Evolutionary conservation across 1,140 invertebrate genomes (phyloP), one percentile per base, ranked within the genome.

Genomic region (Pseudoatta argentina): DNA sequence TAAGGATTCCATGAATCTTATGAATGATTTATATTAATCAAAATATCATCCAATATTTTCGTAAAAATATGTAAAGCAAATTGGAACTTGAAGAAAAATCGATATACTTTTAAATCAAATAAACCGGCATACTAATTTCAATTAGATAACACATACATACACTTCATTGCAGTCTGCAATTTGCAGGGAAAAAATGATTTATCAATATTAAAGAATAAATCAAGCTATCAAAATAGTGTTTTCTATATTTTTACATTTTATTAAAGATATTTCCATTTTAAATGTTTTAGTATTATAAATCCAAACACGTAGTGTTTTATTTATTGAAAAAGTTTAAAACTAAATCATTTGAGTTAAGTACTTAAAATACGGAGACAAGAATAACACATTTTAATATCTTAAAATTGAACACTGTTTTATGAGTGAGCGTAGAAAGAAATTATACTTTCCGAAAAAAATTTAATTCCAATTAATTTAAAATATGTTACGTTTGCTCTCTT

Each of bases 141-240:
- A 63, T 77, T 77, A 14, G 16, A 14, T 21, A 14, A 64, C 55
- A 2, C 27, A 73, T 27, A 73, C 18, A 76, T 44, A 75, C 53
- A 69, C 39, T 24, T 44, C 30, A 34, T 44, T 55, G 14, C 27
- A 34, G 30, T 34, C 30, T 34, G 30, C 30, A 34, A 34, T 34
- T 34, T 34, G 30, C 30, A 34, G 30, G 3, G 5, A n/a, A 44
- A 12, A 57, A 18, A 51, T 48, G 10, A 69, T 79, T 3, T 14
- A 24, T 3, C 61, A 7, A 61, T 59, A 30, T 63, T 44, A 64
- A 64, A 27, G 21, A 77, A n/a, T 16, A 12, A 61, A 48, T 24
- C 3, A 63, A 63, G 24, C 24, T 51, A 21, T 67, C 34, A 30
- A 24, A 34, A 30, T 21, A 21, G 7, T 67, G 24, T 71, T 71